Conservation (phyloP, 2,113 vertebrate species). For the Galemys pyrenaicus region DNA sequence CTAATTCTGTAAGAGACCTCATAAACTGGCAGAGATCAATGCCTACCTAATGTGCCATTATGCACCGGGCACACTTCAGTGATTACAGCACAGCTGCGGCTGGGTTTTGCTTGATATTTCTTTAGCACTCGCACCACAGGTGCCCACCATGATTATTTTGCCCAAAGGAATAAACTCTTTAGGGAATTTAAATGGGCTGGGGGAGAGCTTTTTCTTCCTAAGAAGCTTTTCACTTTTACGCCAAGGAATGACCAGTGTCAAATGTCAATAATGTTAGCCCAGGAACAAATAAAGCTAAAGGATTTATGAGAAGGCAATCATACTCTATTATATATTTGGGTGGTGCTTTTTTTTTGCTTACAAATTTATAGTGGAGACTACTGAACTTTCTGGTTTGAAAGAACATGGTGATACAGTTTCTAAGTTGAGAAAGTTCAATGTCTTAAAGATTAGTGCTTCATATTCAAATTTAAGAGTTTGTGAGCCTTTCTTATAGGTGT, state of each 20-base stretch:
- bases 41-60: conserved; percentile 88
- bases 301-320: neutral
- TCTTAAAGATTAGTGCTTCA: neutral
- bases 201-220: conserved; percentile 42
- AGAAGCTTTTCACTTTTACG: conserved; percentile 60
- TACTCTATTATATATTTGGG: neutral
- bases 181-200: conserved; percentile 55
- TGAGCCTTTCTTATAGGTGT: neutral
- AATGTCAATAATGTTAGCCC: neutral
- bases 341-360: neutral
- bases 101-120: conserved; percentile 69
- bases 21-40: conserved; percentile 85
- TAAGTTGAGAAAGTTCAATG: neutral
- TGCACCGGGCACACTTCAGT: conserved; percentile 81
- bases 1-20: conserved; percentile 82
- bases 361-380: neutral
- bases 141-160: conserved; percentile 77
- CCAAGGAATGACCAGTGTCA: conserved; percentile 50
- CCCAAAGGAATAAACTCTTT: conserved; percentile 75
- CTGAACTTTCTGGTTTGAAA: neutral
- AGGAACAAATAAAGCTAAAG: neutral
- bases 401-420: neutral
- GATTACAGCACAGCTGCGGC: conserved; percentile 79
- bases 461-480: neutral
- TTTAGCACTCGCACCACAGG: conserved; percentile 74